Evolutionary conservation across 1,140 invertebrate genomes (phyloP).

Genomic region (Hermatobates lingyangjiaoensis): DNA sequence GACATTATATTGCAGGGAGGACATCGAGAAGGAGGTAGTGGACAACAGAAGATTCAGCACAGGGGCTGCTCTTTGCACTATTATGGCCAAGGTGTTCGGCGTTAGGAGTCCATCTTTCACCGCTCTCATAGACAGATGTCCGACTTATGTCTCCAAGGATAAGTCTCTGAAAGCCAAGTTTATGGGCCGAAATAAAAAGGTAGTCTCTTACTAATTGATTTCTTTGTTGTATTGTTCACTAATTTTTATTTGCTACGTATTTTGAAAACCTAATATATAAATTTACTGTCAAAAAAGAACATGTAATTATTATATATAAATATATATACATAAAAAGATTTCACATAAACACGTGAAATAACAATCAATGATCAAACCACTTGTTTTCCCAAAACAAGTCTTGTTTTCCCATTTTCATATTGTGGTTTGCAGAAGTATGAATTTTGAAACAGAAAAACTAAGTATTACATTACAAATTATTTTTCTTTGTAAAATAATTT

Average conservation of each 20-base stretch:
- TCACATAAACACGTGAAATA: too few species aligned
- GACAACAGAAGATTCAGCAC: constrained; percentile 48
- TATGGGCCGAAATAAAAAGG: constrained; percentile 52
- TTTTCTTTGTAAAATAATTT: too few species aligned
- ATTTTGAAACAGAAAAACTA: too few species aligned
- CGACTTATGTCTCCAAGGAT: constrained; percentile 67
- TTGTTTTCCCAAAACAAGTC: too few species aligned
- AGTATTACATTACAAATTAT: too few species aligned
- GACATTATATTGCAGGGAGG: constrained; percentile 43
- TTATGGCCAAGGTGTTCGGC: constrained; percentile 51
- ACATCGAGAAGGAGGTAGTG: constrained; percentile 46
- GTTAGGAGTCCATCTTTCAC: constrained; percentile 32
- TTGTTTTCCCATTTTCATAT: too few species aligned
- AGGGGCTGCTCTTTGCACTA: constrained; percentile 56
- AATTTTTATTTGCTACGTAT: background rate
- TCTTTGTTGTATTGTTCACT: background rate
- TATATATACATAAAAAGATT: too few species aligned
- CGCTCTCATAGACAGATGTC: constrained; percentile 39
- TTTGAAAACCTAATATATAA: too few species aligned
- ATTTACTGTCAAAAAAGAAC: too few species aligned
- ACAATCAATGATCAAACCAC: too few species aligned
- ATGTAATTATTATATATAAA: too few species aligned
- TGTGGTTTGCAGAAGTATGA: too few species aligned
- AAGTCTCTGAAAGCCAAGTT: constrained; percentile 55
- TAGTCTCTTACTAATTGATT: constrained; percentile 13